Evolutionary conservation across 2,113 vertebrate genomes (phyloP), one percentile per base, ranked within the genome.

Genomic region (Bubalus kerabau): DNA sequence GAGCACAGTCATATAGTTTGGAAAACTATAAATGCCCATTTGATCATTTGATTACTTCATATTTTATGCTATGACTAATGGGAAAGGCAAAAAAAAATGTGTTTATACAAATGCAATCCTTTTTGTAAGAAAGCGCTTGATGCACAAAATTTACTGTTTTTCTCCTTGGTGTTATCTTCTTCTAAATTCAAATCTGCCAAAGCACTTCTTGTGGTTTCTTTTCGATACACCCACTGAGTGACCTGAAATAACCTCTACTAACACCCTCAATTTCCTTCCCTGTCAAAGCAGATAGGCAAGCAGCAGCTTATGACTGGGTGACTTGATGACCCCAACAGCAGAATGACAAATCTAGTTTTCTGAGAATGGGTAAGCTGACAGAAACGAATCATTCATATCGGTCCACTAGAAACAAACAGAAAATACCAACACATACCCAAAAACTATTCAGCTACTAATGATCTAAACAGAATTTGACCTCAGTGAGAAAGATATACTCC

Each of bases 341-440:
- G 54, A 94, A 94, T 93, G 93, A 96, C 89, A 97, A 91, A 90
- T 97, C 76, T 91, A 87, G 82, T 95, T 96, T 98, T 82, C 82
- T 86, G 43, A 97, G 83, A 94, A 97, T 80, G 32, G 40, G 43
- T 46, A 96, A 97, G 21, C 54, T 96, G 88, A 98, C 86, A 96
- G 64, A 95, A 97, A 95, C 0, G 32, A 97, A 93, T 94, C 78
- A 88, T 95, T 97, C 81, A 93, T 64, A 97, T 40, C 28, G 93
- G 60, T 93, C 82, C 26, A 57, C 60, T 67, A 57, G 43, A 97
- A 96, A 94, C 40, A 96, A 95, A 93, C 48, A 95, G n/a, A 97
- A 96, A 91, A 19, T 84, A 92, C 36, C 60, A 94, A 93, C 15
- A 90, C 24, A 85, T 87, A 83, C 64, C 14, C 78, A 59, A 43